phyloP scores from a whole-genome alignment of 2,888 invertebrate genomes.

The Caenorhabditis wallacei region DNA sequence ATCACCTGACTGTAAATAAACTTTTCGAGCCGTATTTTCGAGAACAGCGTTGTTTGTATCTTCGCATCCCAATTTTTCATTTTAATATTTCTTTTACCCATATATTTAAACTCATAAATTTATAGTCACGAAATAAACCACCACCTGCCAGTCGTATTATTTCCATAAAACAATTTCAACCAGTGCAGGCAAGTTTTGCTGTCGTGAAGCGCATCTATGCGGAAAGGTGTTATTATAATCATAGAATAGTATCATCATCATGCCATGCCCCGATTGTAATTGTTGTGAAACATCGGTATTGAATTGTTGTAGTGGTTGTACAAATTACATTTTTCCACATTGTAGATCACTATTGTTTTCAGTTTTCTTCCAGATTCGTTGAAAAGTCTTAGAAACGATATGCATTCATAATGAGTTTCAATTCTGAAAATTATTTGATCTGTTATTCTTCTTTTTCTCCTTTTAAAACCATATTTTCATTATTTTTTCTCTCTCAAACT shows the following conservation, averaged over 20 bases:
- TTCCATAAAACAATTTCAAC: constrained; percentile 21
- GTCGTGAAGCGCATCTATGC: constrained; percentile 43
- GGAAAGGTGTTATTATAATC: constrained; percentile 54
- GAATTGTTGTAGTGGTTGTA: constrained; percentile 36
- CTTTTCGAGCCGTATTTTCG: too few species aligned
- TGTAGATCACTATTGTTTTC: constrained; percentile 24
- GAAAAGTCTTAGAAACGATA: neutral
- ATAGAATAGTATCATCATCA: constrained; percentile 43
- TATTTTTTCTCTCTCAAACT: too few species aligned
- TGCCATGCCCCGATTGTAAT: constrained; percentile 26
- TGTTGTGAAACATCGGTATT: constrained; percentile 36
- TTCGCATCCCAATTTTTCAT: too few species aligned
- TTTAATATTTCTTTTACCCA: neutral
- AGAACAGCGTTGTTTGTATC: too few species aligned
- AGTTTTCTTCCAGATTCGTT: constrained; percentile 12
- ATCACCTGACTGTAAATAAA: neutral
- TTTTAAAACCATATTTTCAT: neutral
- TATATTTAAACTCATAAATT: neutral
- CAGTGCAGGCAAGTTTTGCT: constrained; percentile 27
- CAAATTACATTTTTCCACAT: constrained; percentile 35
- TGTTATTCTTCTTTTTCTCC: neutral
- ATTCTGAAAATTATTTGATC: neutral
- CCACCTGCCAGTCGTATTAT: neutral
- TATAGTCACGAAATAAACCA: neutral
- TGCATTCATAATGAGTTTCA: neutral